Evolutionary conservation across 2,797 vertebrate species (phyloP).

Genomic region (Lycodopsis pacificus): DNA sequence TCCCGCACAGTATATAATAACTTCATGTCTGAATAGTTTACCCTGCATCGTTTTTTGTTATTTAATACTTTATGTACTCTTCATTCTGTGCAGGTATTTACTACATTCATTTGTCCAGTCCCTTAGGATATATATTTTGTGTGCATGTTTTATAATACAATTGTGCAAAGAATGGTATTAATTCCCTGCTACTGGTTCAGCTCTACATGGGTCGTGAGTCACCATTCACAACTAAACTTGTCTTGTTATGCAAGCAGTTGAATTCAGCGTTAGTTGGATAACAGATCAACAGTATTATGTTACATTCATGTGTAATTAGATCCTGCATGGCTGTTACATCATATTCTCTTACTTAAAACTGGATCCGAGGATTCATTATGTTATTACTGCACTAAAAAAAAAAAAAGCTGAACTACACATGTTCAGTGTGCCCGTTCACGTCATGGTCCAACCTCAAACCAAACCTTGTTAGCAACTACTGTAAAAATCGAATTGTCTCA

Average conservation of each 20-base stretch:
- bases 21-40: conserved; percentile 3
- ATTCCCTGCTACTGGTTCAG: not conserved
- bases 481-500: not conserved
- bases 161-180: not conserved
- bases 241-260: not conserved
- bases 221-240: conserved; percentile 8
- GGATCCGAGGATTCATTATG: not conserved
- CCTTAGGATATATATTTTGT: not conserved
- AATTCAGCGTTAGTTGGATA: not conserved
- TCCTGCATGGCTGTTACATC: not conserved
- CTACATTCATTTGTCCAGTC: not conserved
- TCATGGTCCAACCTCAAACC: not conserved
- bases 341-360: conserved; percentile 25
- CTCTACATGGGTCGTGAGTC: not conserved
- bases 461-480: conserved; percentile 16
- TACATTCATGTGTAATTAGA: not conserved
- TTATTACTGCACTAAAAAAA: not conserved
- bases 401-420: not conserved
- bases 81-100: not conserved
- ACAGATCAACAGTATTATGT: conserved; percentile 8
- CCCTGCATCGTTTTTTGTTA: not conserved
- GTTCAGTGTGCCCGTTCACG: conserved; percentile 3
- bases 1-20: not conserved
- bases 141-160: not conserved
- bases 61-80: not conserved